Base-by-base conservation (phyloP, 1,140 invertebrate species). In the Caenorhabditis briggsae region DNA sequence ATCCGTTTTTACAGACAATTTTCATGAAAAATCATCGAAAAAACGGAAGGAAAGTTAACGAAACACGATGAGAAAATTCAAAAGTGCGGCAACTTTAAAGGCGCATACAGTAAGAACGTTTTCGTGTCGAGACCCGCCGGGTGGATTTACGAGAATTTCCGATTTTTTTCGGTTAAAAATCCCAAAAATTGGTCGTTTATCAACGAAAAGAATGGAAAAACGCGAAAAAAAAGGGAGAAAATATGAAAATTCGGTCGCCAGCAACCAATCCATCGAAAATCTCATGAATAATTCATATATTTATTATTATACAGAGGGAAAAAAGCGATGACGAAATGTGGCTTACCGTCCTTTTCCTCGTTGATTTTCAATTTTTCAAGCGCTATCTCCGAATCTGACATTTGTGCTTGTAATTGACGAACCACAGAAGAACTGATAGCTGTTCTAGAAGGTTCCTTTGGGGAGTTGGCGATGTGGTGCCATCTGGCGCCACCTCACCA, bases 381-480 rank as follows among this genome's bases (percentile, higher is more conserved):
- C 3, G 43, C 20, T 11, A 78, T 50, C 9, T 78, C 46, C 16
- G 70, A 53, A 78, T 78, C 70, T 78, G 70, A 78, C 70, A 78
- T 78, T 50, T 78, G 43, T 50, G 70, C 43, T 23, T 61, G 11
- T 16, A 33, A 65, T 65, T 65, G 33, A 33, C 33, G 33, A 33
- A 33, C 33, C 33, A 33, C 33, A 33, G 33, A 33, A 33, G 33
- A 65, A 33, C 12, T 33, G 25, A 41, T n/a, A 41, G 2, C 33
- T 33, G 33, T 33, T 33, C 33, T 33, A 2, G 33, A 33, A 33
- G 33, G 33, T 33, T 33, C 33, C 33, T 33, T n/a, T 33, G 33
- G 33, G 33, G 33, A 33, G 33, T 53, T 53, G 50, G 5, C 16
- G 2, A 53, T 53, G 50, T 53, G 50, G 50, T 33, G 33, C 33